Percentiles rank a stretch among this genome's conserved stretches.
Evolutionary conservation across 1,140 invertebrate species (phyloP).

Genomic region (Papilio polyxenes): DNA sequence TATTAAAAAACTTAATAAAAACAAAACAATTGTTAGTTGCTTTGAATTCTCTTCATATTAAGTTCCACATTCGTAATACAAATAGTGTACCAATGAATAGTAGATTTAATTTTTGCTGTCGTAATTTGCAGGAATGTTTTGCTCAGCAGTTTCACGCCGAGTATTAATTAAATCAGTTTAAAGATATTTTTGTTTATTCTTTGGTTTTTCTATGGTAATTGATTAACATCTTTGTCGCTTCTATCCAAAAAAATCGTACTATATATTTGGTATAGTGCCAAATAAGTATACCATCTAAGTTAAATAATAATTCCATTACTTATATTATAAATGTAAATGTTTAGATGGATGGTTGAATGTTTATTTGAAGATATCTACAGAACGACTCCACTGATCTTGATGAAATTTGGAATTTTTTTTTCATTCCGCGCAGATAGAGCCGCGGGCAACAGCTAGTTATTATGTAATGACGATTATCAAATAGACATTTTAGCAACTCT

Average conservation of each 20-base stretch:
- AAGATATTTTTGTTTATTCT: neutral
- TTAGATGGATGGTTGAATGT: no score
- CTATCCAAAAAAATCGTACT: neutral
- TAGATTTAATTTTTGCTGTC: slow-evolving; percentile 9
- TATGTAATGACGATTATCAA: no score
- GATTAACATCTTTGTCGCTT: neutral
- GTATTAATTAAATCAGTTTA: slow-evolving; percentile 2
- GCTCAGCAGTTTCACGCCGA: neutral
- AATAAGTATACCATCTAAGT: no score
- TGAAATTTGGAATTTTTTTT: no score
- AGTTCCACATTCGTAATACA: neutral
- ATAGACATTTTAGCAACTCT: no score
- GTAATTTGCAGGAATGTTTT: neutral
- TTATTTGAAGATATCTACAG: no score
- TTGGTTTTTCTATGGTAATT: neutral
- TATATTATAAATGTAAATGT: no score
- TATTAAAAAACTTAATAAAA: neutral
- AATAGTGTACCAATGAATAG: neutral
- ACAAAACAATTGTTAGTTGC: neutral
- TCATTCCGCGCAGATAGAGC: no score
- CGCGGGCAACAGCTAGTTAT: no score
- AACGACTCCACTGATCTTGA: no score
- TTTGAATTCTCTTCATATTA: neutral
- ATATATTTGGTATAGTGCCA: no score
- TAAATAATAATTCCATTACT: no score